These are phyloP conservation scores for Tapirus indicus DNA, from an alignment of 2,797 vertebrate genomes.

Conservation along the genomic window DNA sequence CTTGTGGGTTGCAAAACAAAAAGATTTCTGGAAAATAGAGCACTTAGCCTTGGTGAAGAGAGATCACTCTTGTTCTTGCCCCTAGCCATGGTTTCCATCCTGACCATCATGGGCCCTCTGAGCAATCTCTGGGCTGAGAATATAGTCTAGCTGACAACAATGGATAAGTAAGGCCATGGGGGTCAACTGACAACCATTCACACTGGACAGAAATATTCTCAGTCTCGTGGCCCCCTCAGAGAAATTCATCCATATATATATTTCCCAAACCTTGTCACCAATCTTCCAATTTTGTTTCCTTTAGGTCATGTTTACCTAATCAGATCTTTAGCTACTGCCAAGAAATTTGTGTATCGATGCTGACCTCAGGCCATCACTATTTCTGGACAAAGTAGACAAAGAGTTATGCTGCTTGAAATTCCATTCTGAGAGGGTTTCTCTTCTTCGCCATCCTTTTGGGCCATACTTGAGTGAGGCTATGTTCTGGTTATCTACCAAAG, in stretches of 20 bases:
- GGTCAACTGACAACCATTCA: background rate
- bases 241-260: background rate
- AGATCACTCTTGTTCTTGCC: background rate
- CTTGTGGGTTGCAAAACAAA: slow-evolving; percentile 42
- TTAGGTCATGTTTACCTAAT: background rate
- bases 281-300: slow-evolving; percentile 33
- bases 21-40: slow-evolving; percentile 50
- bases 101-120: background rate
- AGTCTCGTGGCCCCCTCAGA: slow-evolving; percentile 1
- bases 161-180: background rate
- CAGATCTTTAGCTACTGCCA: slow-evolving; percentile 31
- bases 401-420: background rate
- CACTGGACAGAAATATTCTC: background rate
- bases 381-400: slow-evolving; percentile 28
- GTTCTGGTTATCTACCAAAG: slow-evolving; percentile 21
- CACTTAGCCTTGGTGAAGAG: slow-evolving; percentile 26
- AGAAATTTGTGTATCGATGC: background rate
- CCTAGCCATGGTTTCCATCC: background rate
- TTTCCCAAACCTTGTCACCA: background rate
- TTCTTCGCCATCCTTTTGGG: background rate
- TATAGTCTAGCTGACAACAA: background rate
- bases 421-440: background rate
- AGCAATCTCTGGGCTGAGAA: background rate
- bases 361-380: background rate
- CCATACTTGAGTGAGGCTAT: background rate